Evolutionary conservation across 2,888 invertebrate genomes (phyloP), one percentile per base, ranked within the genome.

Genomic region (Noctua fimbriata): DNA sequence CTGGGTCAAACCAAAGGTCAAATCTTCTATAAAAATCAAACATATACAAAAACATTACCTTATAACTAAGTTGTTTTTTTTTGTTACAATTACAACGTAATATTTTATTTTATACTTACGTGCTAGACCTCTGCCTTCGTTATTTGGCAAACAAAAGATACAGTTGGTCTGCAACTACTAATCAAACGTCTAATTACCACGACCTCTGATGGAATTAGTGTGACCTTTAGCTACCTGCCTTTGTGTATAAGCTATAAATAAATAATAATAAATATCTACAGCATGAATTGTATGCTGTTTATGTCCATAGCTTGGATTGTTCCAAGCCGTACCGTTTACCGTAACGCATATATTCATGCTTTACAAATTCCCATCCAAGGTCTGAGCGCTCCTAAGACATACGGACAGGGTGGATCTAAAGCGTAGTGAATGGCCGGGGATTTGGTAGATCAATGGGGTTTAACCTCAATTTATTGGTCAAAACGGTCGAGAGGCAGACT

Each of bases 391-490:
- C 32, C 58, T 81, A 76, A 85, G 87, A 86, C 85, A 86, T 86
- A 86, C 73, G 81, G 75, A 81, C 84, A 81, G 84, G 75, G 76
- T 79, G 66, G 81, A 78, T 83, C 84, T 81, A 83, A 65, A 81
- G 77, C 73, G 76, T 81, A 76, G 77, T 85, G 84, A 86, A 85
- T 85, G 81, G 84, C 81, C 81, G 69, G 81, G 73, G 76, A 81
- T 86, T 81, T 77, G 52, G 58, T 71, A 86, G 87, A 85, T 86
- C 85, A 85, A 86, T 85, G 77, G 86, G 87, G 75, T 78, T 85
- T 81, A 85, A 83, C 87, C 85, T 83, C 87, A 86, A 85, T 85
- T 85, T 85, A 85, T 86, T 85, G 85, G 81, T 86, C 77, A 77
- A 76, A 85, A 86, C 70, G 87, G 84, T 74, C 84, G 75, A 69